Percentiles rank a stretch among this genome's conserved stretches.
Conservation (phyloP, 1,140 invertebrate genomes). For the Vollenhovia emeryi region DNA sequence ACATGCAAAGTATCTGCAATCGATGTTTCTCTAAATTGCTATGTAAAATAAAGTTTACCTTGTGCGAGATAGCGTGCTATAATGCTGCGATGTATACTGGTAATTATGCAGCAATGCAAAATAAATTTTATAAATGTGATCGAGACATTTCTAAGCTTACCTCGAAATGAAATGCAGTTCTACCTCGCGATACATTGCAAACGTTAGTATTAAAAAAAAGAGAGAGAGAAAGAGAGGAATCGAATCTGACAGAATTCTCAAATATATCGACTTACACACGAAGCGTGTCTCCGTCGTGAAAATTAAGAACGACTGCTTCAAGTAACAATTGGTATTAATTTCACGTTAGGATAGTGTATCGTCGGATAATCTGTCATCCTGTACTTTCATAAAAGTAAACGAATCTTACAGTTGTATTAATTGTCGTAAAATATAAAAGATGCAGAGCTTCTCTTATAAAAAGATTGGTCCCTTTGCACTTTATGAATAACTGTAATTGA, state of each 20-base stretch:
- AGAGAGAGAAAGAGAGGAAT: background rate
- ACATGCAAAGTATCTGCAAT: constrained; percentile 36
- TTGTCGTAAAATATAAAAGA: background rate
- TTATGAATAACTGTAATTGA: constrained; percentile 8
- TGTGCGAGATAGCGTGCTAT: background rate
- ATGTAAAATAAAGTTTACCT: constrained; percentile 5
- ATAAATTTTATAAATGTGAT: background rate
- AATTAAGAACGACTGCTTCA: constrained; percentile 8
- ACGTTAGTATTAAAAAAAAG: constrained; percentile 17
- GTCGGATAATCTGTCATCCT: background rate
- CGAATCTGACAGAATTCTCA: background rate
- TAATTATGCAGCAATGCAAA: constrained; percentile 1
- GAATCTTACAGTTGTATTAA: constrained; percentile 2
- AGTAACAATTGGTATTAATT: constrained; percentile 2
- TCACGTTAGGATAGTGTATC: background rate
- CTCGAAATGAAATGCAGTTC: constrained; percentile 32
- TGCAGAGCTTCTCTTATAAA: background rate
- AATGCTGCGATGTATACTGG: constrained; percentile 3
- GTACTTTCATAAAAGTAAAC: constrained; percentile 18
- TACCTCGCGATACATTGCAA: constrained; percentile 44
- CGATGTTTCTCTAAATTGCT: constrained; percentile 34
- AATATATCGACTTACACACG: background rate
- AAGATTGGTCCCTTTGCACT: background rate
- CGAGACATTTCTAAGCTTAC: constrained; percentile 46
- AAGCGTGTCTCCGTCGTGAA: background rate